Base-by-base conservation (phyloP, 2,113 vertebrate genomes). In the Melanerpes aurifrons region DNA sequence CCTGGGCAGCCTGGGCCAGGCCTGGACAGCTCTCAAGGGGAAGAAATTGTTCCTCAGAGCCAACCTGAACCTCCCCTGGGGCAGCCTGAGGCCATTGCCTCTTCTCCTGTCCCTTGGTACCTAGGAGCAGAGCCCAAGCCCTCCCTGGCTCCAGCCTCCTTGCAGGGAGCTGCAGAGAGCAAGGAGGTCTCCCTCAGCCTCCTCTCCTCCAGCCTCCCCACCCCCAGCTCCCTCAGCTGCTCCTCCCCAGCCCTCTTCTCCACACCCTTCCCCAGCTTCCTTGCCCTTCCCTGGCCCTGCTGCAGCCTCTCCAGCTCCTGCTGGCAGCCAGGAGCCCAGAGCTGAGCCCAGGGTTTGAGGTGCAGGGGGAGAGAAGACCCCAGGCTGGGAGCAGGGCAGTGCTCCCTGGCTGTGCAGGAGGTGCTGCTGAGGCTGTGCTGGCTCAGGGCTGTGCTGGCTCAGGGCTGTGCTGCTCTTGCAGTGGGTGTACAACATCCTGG, bases 401-500 rank as follows among this genome's bases (percentile, higher is more conserved):
- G 37, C 37, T 37, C 37, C 37, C 37, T 37, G 37, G 37, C 37
- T 37, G 37, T 37, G 37, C 37, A 37, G 37, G 37, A 37, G 37
- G 37, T 37, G 37, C 37, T 37, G 37, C 37, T 35, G 35, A 35
- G 35, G 35, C 35, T 35, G 35, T 35, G 35, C 35, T 37, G 37
- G 37, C 37, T 37, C 37, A 37, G 37, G 37, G 37, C 58, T 2
- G 0, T 35, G 35, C 35, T 37, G 37, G 37, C 37, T 37, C 37
- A 37, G 37, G 37, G 37, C 58, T 2, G 0, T 35, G 2, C 86
- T 89, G 94, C n/a, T 94, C n/a, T 96, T 96, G 17, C 92, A 99
- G 99, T 99, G 99, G 99, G 99, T 99, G 2, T 97, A 99, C 90
- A 99, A 99, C 87, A 99, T 99, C 94, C 96, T 99, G 79, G 99